Evolutionary conservation across 2,888 invertebrate species (phyloP).

Genomic region (Adelphocoris suturalis): DNA sequence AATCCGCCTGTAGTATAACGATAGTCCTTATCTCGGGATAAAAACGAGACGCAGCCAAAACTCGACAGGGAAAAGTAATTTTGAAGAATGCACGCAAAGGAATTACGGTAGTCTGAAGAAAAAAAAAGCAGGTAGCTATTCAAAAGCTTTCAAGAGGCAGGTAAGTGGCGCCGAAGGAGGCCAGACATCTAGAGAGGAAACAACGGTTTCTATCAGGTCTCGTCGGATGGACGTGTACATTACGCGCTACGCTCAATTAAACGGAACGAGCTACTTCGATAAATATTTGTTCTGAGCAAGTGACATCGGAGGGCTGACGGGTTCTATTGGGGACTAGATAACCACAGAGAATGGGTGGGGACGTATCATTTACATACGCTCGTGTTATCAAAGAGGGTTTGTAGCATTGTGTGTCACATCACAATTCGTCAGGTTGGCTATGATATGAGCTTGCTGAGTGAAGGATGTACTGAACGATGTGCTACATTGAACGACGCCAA

Average conservation of each 20-base stretch:
- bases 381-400: no score
- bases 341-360: no score
- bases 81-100: background rate
- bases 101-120: background rate
- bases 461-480: no score
- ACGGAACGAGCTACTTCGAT: constrained; percentile 20
- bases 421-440: no score
- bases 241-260: constrained; percentile 6
- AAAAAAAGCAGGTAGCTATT: constrained; percentile 2
- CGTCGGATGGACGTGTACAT: background rate
- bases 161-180: constrained; percentile 25
- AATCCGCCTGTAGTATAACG: no score
- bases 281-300: constrained; percentile 1
- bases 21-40: background rate
- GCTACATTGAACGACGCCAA: no score
- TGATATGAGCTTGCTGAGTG: no score
- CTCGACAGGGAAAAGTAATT: background rate
- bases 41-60: constrained; percentile 8
- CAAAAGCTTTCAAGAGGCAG: constrained; percentile 20
- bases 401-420: no score
- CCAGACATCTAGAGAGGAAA: constrained; percentile 25
- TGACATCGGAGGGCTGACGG: background rate
- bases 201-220: constrained; percentile 3
- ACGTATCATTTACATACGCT: no score
- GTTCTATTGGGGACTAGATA: no score